These are phyloP conservation scores for Hycleus cichorii DNA, from an alignment of 1,140 invertebrate genomes.

Conservation along the genomic window DNA sequence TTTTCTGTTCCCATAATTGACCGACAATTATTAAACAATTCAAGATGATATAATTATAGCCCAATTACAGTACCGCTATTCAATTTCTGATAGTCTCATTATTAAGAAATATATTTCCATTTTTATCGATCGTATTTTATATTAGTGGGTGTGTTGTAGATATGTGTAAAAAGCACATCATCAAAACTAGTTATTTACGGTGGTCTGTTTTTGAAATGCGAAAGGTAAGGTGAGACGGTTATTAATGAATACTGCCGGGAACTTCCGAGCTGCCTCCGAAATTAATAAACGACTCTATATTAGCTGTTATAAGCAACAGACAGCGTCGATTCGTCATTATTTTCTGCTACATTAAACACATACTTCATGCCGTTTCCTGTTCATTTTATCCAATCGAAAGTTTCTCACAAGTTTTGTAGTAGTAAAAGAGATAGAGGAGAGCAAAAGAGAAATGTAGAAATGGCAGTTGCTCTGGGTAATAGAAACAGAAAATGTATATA, in stretches of 20 bases:
- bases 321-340: constrained; percentile 45
- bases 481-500: too few species aligned
- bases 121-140: too few species aligned
- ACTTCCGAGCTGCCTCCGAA: constrained; percentile 34
- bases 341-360: constrained; percentile 43
- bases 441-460: too few species aligned
- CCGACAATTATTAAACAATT: too few species aligned
- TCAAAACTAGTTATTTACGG: constrained; percentile 38
- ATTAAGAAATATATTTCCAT: neutral
- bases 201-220: constrained; percentile 40
- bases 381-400: constrained; percentile 37
- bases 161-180: constrained; percentile 26
- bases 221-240: constrained; percentile 37
- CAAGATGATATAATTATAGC: too few species aligned
- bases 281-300: constrained; percentile 43
- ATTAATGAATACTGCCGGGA: constrained; percentile 37
- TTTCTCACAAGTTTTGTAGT: constrained; percentile 20
- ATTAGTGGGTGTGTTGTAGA: neutral
- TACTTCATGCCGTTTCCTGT: constrained; percentile 40
- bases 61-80: too few species aligned
- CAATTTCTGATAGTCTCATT: too few species aligned
- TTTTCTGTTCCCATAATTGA: too few species aligned
- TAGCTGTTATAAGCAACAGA: constrained; percentile 44
- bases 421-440: too few species aligned
- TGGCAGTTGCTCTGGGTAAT: too few species aligned